phyloP scores from a whole-genome alignment of 2,797 vertebrate genomes.

The Vespertilio murinus region DNA sequence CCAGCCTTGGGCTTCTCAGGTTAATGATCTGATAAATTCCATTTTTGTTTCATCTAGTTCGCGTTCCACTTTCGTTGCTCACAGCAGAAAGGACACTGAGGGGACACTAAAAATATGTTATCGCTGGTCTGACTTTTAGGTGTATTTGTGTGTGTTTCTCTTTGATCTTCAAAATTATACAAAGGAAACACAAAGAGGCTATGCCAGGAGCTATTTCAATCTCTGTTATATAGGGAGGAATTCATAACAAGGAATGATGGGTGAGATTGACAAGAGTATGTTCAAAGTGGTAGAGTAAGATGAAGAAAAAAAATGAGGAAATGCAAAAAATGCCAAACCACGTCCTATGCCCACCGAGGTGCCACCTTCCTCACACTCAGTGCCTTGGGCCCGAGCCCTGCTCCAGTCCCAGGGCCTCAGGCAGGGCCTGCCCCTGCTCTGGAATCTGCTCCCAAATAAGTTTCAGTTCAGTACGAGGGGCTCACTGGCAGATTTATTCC shows the following conservation, averaged over 20 bases:
- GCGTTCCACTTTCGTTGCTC: background rate
- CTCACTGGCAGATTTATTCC: background rate
- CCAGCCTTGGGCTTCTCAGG: background rate
- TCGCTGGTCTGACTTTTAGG: background rate
- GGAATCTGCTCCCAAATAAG: background rate
- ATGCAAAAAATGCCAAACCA: background rate
- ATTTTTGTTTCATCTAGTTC: constrained; percentile 40
- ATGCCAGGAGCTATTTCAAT: background rate
- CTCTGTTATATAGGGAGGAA: background rate
- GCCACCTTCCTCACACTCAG: background rate
- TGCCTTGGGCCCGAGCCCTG: background rate
- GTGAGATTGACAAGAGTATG: background rate
- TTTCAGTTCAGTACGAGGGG: background rate
- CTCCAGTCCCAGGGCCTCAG: background rate
- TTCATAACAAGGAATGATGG: background rate
- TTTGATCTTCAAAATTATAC: background rate
- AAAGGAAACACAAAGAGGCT: background rate
- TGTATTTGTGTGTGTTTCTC: background rate
- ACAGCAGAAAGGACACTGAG: background rate
- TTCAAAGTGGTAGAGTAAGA: background rate
- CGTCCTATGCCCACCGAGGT: fast-evolving
- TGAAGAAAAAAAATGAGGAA: background rate
- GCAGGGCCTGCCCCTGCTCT: background rate
- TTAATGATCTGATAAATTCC: background rate
- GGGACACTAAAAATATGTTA: background rate